phyloP scores from a whole-genome alignment of 2,113 vertebrate genomes.

The Notarius quadriscutis region DNA sequence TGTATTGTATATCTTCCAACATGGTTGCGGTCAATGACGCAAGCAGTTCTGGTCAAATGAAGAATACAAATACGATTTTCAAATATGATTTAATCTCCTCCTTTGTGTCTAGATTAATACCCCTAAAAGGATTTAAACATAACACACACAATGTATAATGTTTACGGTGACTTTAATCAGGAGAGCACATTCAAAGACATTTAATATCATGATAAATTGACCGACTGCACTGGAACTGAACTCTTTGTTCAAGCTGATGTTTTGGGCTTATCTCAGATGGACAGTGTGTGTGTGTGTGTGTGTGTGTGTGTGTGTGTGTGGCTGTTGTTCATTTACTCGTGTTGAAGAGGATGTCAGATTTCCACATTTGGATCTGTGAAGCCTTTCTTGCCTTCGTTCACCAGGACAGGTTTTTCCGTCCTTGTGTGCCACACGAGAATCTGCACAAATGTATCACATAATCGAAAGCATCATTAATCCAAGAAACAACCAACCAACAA shows the following conservation, averaged over 20 bases:
- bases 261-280: neutral
- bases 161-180: too few species aligned
- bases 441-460: constrained; percentile 68
- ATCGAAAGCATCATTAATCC: neutral
- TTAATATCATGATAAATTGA: neutral
- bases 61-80: neutral
- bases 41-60: too few species aligned
- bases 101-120: neutral
- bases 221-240: neutral
- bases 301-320: constrained; percentile 8
- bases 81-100: neutral
- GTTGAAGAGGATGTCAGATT: constrained; percentile 77
- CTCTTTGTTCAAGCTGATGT: neutral
- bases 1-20: too few species aligned
- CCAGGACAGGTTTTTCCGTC: constrained; percentile 96
- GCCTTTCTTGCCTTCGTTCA: constrained; percentile 97
- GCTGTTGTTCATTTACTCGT: constrained; percentile 53
- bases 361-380: constrained; percentile 96
- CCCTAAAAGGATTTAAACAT: neutral
- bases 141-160: too few species aligned
- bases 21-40: too few species aligned
- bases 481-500: neutral
- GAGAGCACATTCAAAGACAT: neutral
- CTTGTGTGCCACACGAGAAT: constrained; percentile 98
- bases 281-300: neutral